phyloP scores from a whole-genome alignment of 2,113 vertebrate species.

The Dromiciops gliroides region DNA sequence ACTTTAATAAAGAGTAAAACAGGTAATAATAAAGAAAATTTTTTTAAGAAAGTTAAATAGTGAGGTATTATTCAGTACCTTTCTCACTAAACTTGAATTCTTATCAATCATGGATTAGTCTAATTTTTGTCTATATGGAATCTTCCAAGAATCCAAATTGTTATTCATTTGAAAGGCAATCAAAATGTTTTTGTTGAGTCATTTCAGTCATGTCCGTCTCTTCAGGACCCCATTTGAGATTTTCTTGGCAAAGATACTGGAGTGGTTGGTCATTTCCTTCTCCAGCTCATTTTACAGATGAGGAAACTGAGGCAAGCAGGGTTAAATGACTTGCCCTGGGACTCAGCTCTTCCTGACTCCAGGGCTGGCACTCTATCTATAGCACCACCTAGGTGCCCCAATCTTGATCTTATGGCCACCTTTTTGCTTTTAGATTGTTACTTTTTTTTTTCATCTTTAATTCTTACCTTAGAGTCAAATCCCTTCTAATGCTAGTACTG shows the following conservation, averaged over 20 bases:
- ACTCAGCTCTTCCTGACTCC: neutral
- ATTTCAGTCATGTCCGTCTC: neutral
- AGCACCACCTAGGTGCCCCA: neutral
- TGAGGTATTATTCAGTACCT: neutral
- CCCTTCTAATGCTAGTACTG: neutral
- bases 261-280: neutral
- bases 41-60: neutral
- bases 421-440: neutral
- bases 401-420: neutral
- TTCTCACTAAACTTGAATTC: neutral
- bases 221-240: neutral
- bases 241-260: neutral
- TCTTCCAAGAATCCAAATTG: neutral
- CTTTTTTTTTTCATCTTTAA: neutral
- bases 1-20: neutral
- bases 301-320: neutral
- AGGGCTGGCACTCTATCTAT: neutral
- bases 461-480: constrained; percentile 30
- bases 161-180: neutral
- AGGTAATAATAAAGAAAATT: neutral
- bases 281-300: neutral
- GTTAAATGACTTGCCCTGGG: neutral
- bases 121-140: neutral
- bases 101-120: neutral
- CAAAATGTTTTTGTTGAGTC: neutral